phyloP scores from a whole-genome alignment of 2,113 vertebrate species.

The Chaetodon trifascialis region DNA sequence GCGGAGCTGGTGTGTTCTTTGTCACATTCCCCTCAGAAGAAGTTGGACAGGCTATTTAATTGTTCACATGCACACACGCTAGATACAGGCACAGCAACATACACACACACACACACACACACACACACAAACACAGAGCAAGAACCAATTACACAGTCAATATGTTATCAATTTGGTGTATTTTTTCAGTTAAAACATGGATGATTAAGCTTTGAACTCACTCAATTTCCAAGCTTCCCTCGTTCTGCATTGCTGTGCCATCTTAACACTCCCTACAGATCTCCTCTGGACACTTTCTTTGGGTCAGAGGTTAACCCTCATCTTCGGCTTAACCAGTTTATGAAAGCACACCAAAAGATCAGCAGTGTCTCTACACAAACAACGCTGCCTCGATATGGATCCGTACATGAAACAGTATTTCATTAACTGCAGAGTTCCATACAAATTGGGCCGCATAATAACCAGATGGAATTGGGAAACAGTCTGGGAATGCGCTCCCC shows the following conservation, averaged over 20 bases:
- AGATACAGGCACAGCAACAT: background rate
- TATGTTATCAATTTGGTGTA: conserved; percentile 19
- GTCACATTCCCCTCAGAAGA: conserved; percentile 52
- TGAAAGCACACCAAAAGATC: conserved; percentile 27
- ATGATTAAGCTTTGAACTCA: conserved; percentile 22
- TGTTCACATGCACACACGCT: conserved; percentile 17
- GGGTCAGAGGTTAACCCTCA: conserved; percentile 45
- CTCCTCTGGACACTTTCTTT: background rate
- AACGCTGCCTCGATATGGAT: conserved; percentile 48
- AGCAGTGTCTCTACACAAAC: conserved; percentile 40
- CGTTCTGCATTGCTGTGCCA: background rate
- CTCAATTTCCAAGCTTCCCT: background rate
- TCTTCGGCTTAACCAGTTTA: background rate
- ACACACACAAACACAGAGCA: background rate
- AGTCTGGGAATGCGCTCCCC: conserved; percentile 78
- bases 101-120: background rate
- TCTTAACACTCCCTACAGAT: background rate
- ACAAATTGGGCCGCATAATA: conserved; percentile 76
- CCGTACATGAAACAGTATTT: conserved; percentile 65
- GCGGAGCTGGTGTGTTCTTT: conserved; percentile 56
- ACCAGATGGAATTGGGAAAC: conserved; percentile 77
- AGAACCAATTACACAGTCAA: background rate
- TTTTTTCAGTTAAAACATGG: conserved; percentile 14
- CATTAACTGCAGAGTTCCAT: conserved; percentile 78
- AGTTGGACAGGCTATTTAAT: conserved; percentile 47